Conservation (phyloP, 2,797 vertebrate genomes). For the Gastrophryne carolinensis region DNA sequence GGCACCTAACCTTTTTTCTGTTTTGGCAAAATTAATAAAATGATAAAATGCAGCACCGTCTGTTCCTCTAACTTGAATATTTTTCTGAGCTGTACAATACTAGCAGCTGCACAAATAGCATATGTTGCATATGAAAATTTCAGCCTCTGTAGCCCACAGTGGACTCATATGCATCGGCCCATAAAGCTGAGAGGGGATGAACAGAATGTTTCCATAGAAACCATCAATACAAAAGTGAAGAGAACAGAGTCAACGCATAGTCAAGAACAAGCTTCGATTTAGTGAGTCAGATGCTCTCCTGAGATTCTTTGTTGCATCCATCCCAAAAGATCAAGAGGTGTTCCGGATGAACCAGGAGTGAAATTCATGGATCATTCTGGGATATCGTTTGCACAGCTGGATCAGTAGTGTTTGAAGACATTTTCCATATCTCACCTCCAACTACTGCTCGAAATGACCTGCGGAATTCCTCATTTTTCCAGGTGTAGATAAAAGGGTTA, state of each 20-base stretch:
- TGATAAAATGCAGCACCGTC: background rate
- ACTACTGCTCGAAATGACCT: slow-evolving; percentile 74
- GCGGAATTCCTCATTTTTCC: slow-evolving; percentile 85
- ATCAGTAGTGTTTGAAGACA: slow-evolving; percentile 49
- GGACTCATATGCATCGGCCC: slow-evolving; percentile 23
- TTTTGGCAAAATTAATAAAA: slow-evolving; percentile 14
- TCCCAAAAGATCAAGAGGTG: background rate
- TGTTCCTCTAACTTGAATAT: background rate
- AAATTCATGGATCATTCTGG: slow-evolving; percentile 52
- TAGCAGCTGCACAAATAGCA: background rate
- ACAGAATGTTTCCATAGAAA: slow-evolving; percentile 44
- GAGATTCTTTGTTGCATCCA: slow-evolving; percentile 4
- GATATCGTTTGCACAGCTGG: slow-evolving; percentile 59
- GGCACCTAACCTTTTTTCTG: background rate
- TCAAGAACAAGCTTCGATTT: slow-evolving; percentile 38
- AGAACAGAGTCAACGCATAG: slow-evolving; percentile 20
- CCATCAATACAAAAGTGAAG: slow-evolving; percentile 42
- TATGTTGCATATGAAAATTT: background rate
- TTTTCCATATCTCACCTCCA: slow-evolving; percentile 60
- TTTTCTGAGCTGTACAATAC: background rate
- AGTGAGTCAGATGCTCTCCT: slow-evolving; percentile 18
- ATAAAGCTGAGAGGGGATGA: slow-evolving; percentile 14
- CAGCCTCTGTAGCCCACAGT: slow-evolving; percentile 1
- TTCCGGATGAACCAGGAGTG: background rate
- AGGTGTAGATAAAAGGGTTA: slow-evolving; percentile 83